Conservation (phyloP, 2,113 vertebrate species). For the Apodemus speciosus region DNA sequence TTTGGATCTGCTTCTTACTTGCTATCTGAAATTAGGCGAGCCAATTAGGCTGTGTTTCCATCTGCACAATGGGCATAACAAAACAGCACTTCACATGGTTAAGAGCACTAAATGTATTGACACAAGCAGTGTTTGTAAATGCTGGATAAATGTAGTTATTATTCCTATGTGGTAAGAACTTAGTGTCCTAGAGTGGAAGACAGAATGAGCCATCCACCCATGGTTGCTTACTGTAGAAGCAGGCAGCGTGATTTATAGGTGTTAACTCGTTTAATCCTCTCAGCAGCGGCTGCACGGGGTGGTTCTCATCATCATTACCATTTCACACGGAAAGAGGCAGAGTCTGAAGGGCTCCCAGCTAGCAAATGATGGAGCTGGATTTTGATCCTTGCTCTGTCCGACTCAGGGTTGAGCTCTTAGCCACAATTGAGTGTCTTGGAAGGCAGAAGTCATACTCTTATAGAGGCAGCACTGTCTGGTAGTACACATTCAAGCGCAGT, state of each 20-base stretch:
- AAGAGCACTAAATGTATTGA: not conserved
- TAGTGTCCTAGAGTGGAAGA: not conserved
- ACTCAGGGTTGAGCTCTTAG: conserved; percentile 33
- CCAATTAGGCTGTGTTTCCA: not conserved
- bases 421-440: not conserved
- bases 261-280: not conserved
- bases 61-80: conserved; percentile 22
- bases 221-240: not conserved
- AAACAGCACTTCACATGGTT: not conserved
- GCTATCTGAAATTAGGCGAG: not conserved
- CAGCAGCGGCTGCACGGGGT: not conserved
- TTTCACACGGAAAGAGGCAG: not conserved
- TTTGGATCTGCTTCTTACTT: not conserved
- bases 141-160: not conserved
- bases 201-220: not conserved
- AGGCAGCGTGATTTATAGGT: not conserved
- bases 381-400: conserved; percentile 41
- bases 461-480: not conserved
- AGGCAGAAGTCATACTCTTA: not conserved
- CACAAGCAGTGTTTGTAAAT: not conserved
- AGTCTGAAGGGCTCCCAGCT: not conserved
- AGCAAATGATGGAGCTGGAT: conserved; percentile 6
- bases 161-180: not conserved
- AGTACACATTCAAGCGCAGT: not conserved
- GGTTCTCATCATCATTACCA: not conserved